Evolutionary conservation across 2,113 vertebrate species (phyloP).

Genomic region (Corythaixoides concolor): DNA sequence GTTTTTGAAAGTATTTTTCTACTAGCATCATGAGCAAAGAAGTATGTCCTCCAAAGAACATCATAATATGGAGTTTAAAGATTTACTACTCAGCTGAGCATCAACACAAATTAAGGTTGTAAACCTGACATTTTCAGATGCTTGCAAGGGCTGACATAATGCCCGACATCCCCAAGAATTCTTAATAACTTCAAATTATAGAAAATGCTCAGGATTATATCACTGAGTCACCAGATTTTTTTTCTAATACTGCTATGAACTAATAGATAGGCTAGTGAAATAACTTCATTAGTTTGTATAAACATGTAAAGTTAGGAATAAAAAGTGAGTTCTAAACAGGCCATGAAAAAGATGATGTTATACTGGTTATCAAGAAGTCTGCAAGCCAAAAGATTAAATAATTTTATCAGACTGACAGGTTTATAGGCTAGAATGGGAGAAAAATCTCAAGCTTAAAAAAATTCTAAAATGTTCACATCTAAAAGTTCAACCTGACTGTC

Average conservation of each 20-base stretch:
- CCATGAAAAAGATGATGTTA: not conserved
- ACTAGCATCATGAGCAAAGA: not conserved
- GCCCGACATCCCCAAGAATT: not conserved
- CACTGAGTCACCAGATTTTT: not conserved
- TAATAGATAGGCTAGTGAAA: not conserved
- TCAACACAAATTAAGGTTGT: not conserved
- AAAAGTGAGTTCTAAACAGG: not conserved
- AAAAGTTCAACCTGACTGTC: not conserved
- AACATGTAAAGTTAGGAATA: not conserved
- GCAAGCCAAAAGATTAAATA: not conserved
- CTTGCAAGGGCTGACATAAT: not conserved
- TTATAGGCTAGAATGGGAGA: not conserved
- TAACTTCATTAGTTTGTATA: not conserved
- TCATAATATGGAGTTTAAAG: not conserved
- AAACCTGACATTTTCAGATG: not conserved
- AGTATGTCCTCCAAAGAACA: not conserved
- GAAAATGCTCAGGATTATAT: not conserved
- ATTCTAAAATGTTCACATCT: not conserved
- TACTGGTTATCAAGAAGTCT: not conserved
- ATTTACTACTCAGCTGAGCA: not conserved
- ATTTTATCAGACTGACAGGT: not conserved
- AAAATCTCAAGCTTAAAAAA: not conserved
- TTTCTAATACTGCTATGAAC: not conserved
- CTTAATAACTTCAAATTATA: not conserved
- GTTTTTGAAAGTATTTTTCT: not conserved